Evolutionary conservation across 2,113 vertebrate genomes (phyloP).

Genomic region (Xenopus borealis): DNA sequence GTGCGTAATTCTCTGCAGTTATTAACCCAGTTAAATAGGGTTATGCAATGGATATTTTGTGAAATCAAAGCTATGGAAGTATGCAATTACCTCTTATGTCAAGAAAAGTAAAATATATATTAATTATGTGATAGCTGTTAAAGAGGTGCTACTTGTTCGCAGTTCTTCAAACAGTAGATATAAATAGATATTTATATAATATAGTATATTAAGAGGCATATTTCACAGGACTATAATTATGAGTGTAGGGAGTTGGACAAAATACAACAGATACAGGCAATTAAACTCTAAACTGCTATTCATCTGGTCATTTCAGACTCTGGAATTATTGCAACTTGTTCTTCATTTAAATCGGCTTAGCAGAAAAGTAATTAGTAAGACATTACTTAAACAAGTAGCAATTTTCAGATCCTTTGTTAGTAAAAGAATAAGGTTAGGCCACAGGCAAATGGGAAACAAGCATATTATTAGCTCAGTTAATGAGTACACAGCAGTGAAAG

Average conservation of each 20-base stretch:
- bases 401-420: conserved; percentile 10
- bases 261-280: background rate
- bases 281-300: background rate
- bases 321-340: conserved; percentile 1
- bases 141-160: too few relatives aligned
- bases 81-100: too few relatives aligned
- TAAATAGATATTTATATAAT: too few relatives aligned
- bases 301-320: conserved; percentile 8
- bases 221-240: conserved; percentile 26
- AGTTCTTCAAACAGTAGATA: too few relatives aligned
- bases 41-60: too few relatives aligned
- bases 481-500: too few relatives aligned
- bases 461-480: background rate
- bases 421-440: background rate
- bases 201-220: background rate
- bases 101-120: too few relatives aligned
- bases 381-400: background rate
- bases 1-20: too few relatives aligned
- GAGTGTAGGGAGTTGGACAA: background rate
- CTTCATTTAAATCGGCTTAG: conserved; percentile 6
- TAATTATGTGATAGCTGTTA: too few relatives aligned
- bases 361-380: conserved; percentile 5
- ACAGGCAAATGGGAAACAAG: background rate
- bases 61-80: too few relatives aligned
- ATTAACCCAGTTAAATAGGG: too few relatives aligned